Percentiles rank a stretch among this genome's conserved stretches.
phyloP scores from a whole-genome alignment of 2,797 vertebrate genomes.

The Decapterus maruadsi region DNA sequence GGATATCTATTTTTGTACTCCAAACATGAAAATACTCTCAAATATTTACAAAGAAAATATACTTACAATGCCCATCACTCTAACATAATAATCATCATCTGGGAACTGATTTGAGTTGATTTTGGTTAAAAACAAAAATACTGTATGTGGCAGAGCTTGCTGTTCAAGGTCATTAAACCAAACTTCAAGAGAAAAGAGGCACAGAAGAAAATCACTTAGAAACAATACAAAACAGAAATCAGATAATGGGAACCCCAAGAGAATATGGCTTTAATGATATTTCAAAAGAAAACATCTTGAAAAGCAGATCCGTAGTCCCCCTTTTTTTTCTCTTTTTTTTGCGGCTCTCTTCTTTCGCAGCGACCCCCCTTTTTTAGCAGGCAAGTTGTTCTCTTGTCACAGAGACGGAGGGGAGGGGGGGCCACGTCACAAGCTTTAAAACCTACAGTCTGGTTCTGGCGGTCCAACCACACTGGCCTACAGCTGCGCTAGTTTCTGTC shows the following conservation, averaged over 20 bases:
- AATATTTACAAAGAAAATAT: conserved; percentile 85
- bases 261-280: conserved; percentile 85
- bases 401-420: conserved; percentile 49
- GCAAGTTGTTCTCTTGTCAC: conserved; percentile 61
- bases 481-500: conserved; percentile 64
- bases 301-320: conserved; percentile 70
- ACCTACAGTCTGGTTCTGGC: conserved; percentile 55
- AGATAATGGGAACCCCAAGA: conserved; percentile 79
- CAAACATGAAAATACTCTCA: conserved; percentile 87
- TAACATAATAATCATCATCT: conserved; percentile 65
- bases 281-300: conserved; percentile 75
- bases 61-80: conserved; percentile 79
- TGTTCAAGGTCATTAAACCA: conserved; percentile 76
- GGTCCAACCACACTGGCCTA: conserved; percentile 54
- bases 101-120: conserved; percentile 56
- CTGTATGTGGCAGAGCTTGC: conserved; percentile 75
- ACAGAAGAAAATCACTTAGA: conserved; percentile 79
- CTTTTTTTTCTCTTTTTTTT: conserved; percentile 18
- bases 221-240: conserved; percentile 80
- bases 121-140: conserved; percentile 69
- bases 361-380: conserved; percentile 65
- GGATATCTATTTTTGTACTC: conserved; percentile 81
- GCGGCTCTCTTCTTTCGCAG: conserved; percentile 47
- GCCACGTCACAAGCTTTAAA: conserved; percentile 55
- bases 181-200: conserved; percentile 76